phyloP scores from a whole-genome alignment of 2,888 invertebrate species.

The Campoletis raptor region DNA sequence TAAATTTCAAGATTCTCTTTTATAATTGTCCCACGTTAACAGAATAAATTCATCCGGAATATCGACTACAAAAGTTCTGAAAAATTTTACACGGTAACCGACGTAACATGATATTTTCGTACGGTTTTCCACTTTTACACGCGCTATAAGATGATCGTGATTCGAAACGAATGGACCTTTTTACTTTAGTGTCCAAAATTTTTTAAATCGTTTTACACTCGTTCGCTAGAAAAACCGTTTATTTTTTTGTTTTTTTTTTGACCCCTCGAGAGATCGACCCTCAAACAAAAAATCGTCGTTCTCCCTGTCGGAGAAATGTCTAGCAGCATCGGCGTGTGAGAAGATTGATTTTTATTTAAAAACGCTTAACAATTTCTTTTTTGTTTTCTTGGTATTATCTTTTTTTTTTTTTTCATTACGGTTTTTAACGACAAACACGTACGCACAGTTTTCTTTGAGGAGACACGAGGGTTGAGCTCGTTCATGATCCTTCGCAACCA shows the following conservation, averaged over 20 bases:
- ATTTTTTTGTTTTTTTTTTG: slow-evolving; percentile 30
- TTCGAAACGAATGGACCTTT: slow-evolving; percentile 34
- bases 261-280: slow-evolving; percentile 25
- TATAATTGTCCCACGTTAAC: slow-evolving; percentile 25
- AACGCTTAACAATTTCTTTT: slow-evolving; percentile 42
- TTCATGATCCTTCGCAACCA: slow-evolving; percentile 87
- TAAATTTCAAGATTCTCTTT: slow-evolving; percentile 38
- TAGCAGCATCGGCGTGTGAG: slow-evolving; percentile 44
- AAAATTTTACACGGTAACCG: slow-evolving; percentile 56
- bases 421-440: slow-evolving; percentile 63
- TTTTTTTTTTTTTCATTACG: slow-evolving; percentile 11
- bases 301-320: slow-evolving; percentile 6
- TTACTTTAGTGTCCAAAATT: slow-evolving; percentile 46
- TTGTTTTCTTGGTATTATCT: slow-evolving; percentile 40
- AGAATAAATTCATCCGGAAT: slow-evolving; percentile 63
- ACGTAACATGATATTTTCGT: slow-evolving; percentile 48
- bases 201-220: slow-evolving; percentile 51
- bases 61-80: slow-evolving; percentile 70
- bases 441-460: slow-evolving; percentile 55
- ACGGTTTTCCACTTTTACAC: slow-evolving; percentile 36
- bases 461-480: slow-evolving; percentile 66
- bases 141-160: slow-evolving; percentile 44
- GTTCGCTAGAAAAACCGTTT: slow-evolving; percentile 37
- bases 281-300: slow-evolving; percentile 10
- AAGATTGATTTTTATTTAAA: slow-evolving; percentile 34